phyloP scores from a whole-genome alignment of 2,888 invertebrate genomes.

The Hydrotaea diabolus region DNA sequence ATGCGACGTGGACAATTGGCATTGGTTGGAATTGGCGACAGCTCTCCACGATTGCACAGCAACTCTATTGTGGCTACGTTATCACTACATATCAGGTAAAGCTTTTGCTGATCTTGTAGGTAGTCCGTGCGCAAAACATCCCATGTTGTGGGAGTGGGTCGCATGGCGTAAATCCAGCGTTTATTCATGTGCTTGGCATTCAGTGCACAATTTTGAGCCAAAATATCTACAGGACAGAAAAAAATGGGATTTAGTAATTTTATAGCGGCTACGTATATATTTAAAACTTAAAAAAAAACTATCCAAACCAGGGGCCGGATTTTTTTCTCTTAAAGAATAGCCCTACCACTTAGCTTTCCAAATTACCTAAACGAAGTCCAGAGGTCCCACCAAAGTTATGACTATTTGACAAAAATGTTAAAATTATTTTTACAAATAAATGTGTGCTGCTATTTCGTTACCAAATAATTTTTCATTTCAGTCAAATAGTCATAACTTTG shows the following conservation, averaged over 20 bases:
- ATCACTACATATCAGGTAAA: constrained; percentile 45
- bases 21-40: neutral
- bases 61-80: neutral
- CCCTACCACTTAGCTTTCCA: no score
- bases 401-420: no score
- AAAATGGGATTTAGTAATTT: neutral
- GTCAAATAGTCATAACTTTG: no score
- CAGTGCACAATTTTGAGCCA: constrained; percentile 52
- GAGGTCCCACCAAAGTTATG: no score
- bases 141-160: constrained; percentile 26
- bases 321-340: no score
- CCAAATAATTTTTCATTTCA: no score
- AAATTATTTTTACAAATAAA: no score
- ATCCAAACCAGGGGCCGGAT: no score
- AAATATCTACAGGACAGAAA: constrained; percentile 10
- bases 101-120: constrained; percentile 34
- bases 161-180: constrained; percentile 53
- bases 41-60: constrained; percentile 43
- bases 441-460: no score
- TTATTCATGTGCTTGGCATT: constrained; percentile 45
- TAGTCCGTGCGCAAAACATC: constrained; percentile 56
- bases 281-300: no score
- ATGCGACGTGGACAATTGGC: constrained; percentile 36
- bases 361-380: no score
- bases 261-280: no score